A percentile compares a stretch with the other conserved stretches of the same genome.
These are phyloP conservation scores for Rosalia funebris DNA, from an alignment of 2,888 invertebrate species.

Conservation along the genomic window DNA sequence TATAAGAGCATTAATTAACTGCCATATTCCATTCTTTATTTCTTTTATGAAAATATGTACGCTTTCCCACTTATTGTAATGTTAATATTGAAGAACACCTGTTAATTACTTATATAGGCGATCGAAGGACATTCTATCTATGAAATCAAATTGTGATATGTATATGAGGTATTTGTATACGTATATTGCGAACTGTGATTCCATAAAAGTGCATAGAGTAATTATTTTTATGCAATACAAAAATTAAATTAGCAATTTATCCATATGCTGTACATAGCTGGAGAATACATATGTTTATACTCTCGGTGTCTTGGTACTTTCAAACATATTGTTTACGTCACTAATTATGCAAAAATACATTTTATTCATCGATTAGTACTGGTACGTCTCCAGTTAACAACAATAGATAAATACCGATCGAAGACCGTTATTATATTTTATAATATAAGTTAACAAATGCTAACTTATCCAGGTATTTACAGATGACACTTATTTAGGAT, in stretches of 20 bases:
- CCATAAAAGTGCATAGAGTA: slow-evolving; percentile 16
- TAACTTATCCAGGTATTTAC: too few relatives aligned
- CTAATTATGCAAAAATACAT: too few relatives aligned
- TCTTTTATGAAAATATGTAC: too few relatives aligned
- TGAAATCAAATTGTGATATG: slow-evolving; percentile 10
- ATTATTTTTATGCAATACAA: slow-evolving; percentile 16
- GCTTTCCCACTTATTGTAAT: too few relatives aligned
- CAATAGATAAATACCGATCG: not conserved
- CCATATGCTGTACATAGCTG: slow-evolving; percentile 1
- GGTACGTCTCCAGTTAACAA: not conserved
- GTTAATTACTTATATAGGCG: slow-evolving; percentile 5
- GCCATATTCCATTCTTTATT: too few relatives aligned
- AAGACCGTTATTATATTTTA: too few relatives aligned
- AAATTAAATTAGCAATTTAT: slow-evolving; percentile 15
- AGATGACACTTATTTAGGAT: too few relatives aligned
- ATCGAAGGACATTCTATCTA: slow-evolving; percentile 10
- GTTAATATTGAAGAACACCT: slow-evolving; percentile 14
- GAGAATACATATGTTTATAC: too few relatives aligned
- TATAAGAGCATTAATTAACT: too few relatives aligned
- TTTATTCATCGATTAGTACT: too few relatives aligned
- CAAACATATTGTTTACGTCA: not conserved
- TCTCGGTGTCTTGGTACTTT: not conserved
- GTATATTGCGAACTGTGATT: slow-evolving; percentile 3
- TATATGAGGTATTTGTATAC: slow-evolving; percentile 17
- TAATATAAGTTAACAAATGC: too few relatives aligned